Percentiles rank a stretch among this genome's conserved stretches.
Conservation (phyloP, 2,797 vertebrate genomes). For the Ammospiza maritima region DNA sequence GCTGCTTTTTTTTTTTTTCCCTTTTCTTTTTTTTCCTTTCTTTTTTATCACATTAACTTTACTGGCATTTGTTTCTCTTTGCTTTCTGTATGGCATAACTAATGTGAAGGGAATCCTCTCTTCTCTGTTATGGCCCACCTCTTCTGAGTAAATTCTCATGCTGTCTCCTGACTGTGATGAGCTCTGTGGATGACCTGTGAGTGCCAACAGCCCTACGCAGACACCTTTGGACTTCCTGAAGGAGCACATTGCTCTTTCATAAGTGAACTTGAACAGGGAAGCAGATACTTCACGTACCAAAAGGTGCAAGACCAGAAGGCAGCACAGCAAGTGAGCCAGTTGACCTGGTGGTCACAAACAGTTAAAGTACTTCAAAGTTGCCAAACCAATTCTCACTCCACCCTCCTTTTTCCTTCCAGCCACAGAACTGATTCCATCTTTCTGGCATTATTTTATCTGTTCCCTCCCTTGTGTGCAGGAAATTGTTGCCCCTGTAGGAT, state of each 20-base stretch:
- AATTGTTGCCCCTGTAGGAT: constrained; percentile 24
- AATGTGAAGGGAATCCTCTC: constrained; percentile 60
- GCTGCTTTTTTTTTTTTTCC: constrained; percentile 3
- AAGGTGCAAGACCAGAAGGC: constrained; percentile 41
- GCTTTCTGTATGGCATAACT: constrained; percentile 77
- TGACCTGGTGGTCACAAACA: constrained; percentile 9
- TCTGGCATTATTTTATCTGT: constrained; percentile 42
- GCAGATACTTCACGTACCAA: background rate
- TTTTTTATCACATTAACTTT: constrained; percentile 38
- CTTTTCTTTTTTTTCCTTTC: background rate
- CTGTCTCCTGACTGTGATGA: constrained; percentile 46
- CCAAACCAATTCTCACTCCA: constrained; percentile 14
- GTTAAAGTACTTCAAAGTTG: constrained; percentile 28
- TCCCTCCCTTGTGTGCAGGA: constrained; percentile 43
- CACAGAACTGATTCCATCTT: constrained; percentile 6
- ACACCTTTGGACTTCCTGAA: constrained; percentile 28
- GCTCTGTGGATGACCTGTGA: constrained; percentile 53
- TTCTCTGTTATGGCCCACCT: constrained; percentile 40
- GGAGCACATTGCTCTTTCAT: background rate
- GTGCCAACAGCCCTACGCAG: constrained; percentile 63
- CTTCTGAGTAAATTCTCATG: constrained; percentile 22
- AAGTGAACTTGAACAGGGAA: background rate
- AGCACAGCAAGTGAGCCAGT: constrained; percentile 18
- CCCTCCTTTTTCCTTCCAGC: constrained; percentile 33
- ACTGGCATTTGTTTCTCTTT: constrained; percentile 76